Conservation (phyloP, 2,888 invertebrate species). For the Crematogaster levior region DNA sequence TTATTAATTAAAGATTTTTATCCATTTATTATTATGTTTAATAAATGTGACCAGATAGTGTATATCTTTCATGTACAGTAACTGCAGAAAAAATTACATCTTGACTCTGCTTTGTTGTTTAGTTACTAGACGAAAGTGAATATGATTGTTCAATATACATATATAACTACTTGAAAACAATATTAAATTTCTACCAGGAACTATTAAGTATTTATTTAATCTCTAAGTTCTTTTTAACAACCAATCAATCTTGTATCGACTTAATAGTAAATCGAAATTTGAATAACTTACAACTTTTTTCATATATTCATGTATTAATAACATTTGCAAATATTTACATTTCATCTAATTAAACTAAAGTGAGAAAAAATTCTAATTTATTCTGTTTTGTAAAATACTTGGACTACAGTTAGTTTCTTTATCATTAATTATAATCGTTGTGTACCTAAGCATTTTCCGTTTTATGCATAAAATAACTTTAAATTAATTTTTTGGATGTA, state of each 20-base stretch:
- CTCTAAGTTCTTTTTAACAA: conserved; percentile 21
- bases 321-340: neutral
- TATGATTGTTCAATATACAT: too few relatives aligned
- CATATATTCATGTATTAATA: neutral
- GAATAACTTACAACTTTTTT: neutral
- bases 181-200: too few relatives aligned
- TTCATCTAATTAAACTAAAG: neutral
- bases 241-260: neutral
- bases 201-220: conserved; percentile 4
- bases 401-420: neutral
- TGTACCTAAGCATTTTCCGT: neutral
- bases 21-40: too few relatives aligned
- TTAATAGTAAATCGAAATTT: neutral
- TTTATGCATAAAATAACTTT: neutral
- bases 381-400: neutral
- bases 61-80: too few relatives aligned
- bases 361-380: neutral
- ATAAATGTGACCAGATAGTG: too few relatives aligned
- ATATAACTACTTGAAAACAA: too few relatives aligned
- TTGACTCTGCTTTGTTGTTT: too few relatives aligned
- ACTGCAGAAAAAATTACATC: too few relatives aligned
- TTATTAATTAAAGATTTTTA: too few relatives aligned
- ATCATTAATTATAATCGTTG: neutral
- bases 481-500: neutral
- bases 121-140: too few relatives aligned